These are phyloP conservation scores for Oreochromis grahami DNA, from an alignment of 2,797 vertebrate species.

Conservation along the genomic window DNA sequence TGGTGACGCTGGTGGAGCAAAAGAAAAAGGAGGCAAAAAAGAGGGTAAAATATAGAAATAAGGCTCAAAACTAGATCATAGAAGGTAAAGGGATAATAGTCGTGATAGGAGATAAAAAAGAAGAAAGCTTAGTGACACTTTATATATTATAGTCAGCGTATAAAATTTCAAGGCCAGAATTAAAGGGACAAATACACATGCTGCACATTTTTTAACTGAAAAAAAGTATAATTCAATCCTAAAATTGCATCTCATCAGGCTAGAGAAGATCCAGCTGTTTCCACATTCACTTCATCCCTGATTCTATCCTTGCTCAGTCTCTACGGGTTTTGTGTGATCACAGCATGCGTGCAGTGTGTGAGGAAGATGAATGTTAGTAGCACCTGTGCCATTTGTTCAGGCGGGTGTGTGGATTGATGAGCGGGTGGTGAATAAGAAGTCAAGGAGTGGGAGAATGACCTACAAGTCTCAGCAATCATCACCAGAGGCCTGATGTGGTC, in stretches of 20 bases:
- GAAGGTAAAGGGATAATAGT: not conserved
- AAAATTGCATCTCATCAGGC: not conserved
- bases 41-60: not conserved
- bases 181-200: not conserved
- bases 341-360: slow-evolving; percentile 49
- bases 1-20: not conserved
- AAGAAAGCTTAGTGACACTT: not conserved
- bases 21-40: not conserved
- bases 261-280: slow-evolving; percentile 7
- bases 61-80: not conserved
- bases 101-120: not conserved
- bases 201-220: not conserved
- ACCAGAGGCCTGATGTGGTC: slow-evolving; percentile 9
- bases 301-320: not conserved
- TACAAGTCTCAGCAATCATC: slow-evolving; percentile 27
- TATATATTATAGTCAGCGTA: not conserved
- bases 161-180: not conserved
- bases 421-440: not conserved
- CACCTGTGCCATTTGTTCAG: not conserved
- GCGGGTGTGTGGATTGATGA: not conserved
- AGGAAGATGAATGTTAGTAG: slow-evolving; percentile 54
- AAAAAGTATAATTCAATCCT: not conserved
- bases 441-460: slow-evolving; percentile 9
- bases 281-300: slow-evolving; percentile 3
- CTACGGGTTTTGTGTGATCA: not conserved